Conservation (phyloP, 1,140 invertebrate genomes). For the Achatina immaculata region DNA sequence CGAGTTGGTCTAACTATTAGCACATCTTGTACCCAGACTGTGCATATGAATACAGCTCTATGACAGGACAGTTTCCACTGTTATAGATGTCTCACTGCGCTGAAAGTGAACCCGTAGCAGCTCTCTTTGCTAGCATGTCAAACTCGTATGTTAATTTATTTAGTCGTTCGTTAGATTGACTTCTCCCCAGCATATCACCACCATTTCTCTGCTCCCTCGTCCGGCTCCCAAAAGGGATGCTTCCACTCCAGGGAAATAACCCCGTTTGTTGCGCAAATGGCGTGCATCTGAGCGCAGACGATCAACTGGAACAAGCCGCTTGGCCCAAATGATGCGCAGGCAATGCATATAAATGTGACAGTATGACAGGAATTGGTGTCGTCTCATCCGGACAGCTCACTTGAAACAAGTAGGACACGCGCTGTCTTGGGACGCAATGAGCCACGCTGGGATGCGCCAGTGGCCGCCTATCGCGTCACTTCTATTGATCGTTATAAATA, state of each 20-base stretch:
- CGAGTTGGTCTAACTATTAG: background rate
- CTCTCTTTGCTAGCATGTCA: background rate
- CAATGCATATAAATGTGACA: slow-evolving; percentile 38
- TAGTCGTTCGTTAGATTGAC: slow-evolving; percentile 13
- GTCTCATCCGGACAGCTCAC: slow-evolving; percentile 5
- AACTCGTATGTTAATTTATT: slow-evolving; percentile 5
- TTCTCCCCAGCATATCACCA: background rate
- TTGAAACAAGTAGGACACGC: background rate
- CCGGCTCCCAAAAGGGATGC: background rate
- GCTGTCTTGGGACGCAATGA: slow-evolving; percentile 6
- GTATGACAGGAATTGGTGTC: slow-evolving; percentile 24
- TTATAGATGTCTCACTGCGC: background rate
- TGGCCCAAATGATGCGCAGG: slow-evolving; percentile 18
- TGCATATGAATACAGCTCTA: slow-evolving; percentile 27
- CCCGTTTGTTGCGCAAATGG: slow-evolving; percentile 25
- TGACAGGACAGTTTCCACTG: background rate
- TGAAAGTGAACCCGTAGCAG: background rate
- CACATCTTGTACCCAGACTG: background rate
- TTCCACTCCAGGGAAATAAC: slow-evolving; percentile 28
- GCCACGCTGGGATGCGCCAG: background rate
- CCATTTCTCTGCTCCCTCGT: background rate
- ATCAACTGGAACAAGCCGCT: slow-evolving; percentile 7
- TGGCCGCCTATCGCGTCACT: background rate
- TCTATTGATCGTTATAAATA: slow-evolving; percentile 9
- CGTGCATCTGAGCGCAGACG: slow-evolving; percentile 24